Evolutionary conservation across 2,113 vertebrate genomes (phyloP).

Genomic region (Chauna torquata): DNA sequence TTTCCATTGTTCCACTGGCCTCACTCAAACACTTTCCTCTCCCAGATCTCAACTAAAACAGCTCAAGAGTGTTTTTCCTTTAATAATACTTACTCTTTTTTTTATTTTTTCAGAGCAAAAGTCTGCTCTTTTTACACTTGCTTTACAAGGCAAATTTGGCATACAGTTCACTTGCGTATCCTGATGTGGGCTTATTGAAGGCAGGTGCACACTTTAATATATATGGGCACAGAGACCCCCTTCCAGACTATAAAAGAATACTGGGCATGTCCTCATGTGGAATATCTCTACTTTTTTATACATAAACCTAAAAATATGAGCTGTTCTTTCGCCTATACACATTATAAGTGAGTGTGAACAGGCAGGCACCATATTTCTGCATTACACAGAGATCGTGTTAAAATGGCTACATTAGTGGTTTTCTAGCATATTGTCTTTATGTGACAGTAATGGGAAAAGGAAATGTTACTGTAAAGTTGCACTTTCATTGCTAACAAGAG

Average conservation of each 20-base stretch:
- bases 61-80: neutral
- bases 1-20: constrained; percentile 23
- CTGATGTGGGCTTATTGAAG: constrained; percentile 74
- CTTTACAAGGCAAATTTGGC: constrained; percentile 78
- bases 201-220: constrained; percentile 78
- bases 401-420: constrained; percentile 1
- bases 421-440: neutral
- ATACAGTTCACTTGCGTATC: constrained; percentile 45
- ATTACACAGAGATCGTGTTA: constrained; percentile 12
- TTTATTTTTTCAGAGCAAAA: neutral
- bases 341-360: constrained; percentile 38
- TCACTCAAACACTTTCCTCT: constrained; percentile 31
- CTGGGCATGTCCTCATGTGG: constrained; percentile 61
- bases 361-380: neutral
- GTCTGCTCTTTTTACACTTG: constrained; percentile 67
- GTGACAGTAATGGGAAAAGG: neutral
- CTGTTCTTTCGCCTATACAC: constrained; percentile 40
- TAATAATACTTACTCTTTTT: neutral
- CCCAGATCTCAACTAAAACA: constrained; percentile 43
- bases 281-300: constrained; percentile 66
- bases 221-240: constrained; percentile 71
- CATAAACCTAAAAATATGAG: constrained; percentile 59
- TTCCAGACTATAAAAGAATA: constrained; percentile 74
- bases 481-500: constrained; percentile 2
- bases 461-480: constrained; percentile 15